Evolutionary conservation across 2,888 invertebrate species (phyloP), one percentile per base, ranked within the genome.

Genomic region (Paralinhomoeus sp.): DNA sequence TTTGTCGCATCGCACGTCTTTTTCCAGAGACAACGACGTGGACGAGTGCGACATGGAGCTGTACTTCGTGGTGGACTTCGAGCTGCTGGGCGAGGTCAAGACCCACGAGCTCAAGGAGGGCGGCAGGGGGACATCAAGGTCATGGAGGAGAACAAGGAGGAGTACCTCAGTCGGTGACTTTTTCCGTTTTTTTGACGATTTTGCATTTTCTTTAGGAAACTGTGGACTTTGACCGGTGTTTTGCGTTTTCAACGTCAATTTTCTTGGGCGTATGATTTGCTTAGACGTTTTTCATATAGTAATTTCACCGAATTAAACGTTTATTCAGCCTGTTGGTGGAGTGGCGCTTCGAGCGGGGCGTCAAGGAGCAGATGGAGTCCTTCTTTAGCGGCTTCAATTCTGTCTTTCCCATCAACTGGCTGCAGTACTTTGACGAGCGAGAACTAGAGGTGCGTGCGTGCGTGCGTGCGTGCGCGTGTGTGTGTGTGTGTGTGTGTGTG

Each of bases 311-410:
- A 7, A 9, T 13, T 38, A 5, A 31, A 7, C 9, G 5, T 42
- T 42, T 38, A 42, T 52, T 20, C 50, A 73, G 73, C 54, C 68
- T 91, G 57, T 85, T 97, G 74, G 91, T 89, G 20, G 87, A 93
- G 62, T 97, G 97, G 93, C 73, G 93, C 48, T 93, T 99, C 80
- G 83, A 85, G n/a, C 70, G 97, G 55, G 93, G 97, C 33, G 91
- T 97, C 54, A 93, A 97, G 65, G 89, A 93, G 61, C 97, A 99
- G 69, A 91, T 87, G 2, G 80, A 85, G 64, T 82, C 91, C 42
- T 97, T 97, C 68, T 73, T 97, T 47, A 89, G 89, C 61, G 97
- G 97, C 38, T 97, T 97, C 66, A 93, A 91, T 64, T 93, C 97
- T 65, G 93, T 97, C 36, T 89, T 97, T 45, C 93, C 97, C 0